phyloP scores from a whole-genome alignment of 2,888 invertebrate genomes.

The Ischnus inquisitorius region DNA sequence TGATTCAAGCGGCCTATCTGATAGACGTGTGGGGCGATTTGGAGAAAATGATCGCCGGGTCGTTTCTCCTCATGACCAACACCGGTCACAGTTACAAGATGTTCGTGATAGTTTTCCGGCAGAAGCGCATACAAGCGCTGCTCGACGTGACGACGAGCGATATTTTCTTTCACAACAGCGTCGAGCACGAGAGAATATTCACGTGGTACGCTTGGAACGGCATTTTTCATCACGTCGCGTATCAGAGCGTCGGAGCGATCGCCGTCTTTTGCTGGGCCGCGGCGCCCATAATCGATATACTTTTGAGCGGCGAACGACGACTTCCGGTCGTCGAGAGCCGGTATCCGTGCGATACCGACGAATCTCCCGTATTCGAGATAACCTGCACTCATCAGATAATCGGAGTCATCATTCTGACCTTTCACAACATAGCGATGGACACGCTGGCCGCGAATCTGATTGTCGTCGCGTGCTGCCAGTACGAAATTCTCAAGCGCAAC shows the following conservation, averaged over 20 bases:
- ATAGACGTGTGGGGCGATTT: constrained; percentile 72
- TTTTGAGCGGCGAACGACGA: constrained; percentile 68
- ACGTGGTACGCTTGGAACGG: constrained; percentile 75
- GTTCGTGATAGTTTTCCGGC: constrained; percentile 44
- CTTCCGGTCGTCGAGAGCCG: constrained; percentile 75
- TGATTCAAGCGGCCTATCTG: constrained; percentile 73
- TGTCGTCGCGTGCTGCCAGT: constrained; percentile 76
- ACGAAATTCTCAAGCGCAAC: constrained; percentile 75
- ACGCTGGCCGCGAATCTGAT: constrained; percentile 77
- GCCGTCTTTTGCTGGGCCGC: constrained; percentile 75
- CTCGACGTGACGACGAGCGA: constrained; percentile 66
- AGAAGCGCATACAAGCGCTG: constrained; percentile 71
- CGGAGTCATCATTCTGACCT: constrained; percentile 71
- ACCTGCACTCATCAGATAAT: constrained; percentile 74
- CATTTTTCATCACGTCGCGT: constrained; percentile 75
- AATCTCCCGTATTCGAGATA: constrained; percentile 75
- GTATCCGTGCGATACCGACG: constrained; percentile 76
- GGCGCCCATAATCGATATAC: constrained; percentile 70
- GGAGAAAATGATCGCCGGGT: constrained; percentile 71
- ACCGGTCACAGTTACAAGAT: constrained; percentile 76
- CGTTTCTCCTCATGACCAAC: constrained; percentile 77
- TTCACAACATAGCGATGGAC: constrained; percentile 78
- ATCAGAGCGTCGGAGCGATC: constrained; percentile 74
- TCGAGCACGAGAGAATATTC: constrained; percentile 68
- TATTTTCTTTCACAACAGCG: constrained; percentile 71